Percentiles rank a stretch among this genome's conserved stretches.
Conservation (phyloP, 1,140 invertebrate species). For the Anagrus nilaparvatae region DNA sequence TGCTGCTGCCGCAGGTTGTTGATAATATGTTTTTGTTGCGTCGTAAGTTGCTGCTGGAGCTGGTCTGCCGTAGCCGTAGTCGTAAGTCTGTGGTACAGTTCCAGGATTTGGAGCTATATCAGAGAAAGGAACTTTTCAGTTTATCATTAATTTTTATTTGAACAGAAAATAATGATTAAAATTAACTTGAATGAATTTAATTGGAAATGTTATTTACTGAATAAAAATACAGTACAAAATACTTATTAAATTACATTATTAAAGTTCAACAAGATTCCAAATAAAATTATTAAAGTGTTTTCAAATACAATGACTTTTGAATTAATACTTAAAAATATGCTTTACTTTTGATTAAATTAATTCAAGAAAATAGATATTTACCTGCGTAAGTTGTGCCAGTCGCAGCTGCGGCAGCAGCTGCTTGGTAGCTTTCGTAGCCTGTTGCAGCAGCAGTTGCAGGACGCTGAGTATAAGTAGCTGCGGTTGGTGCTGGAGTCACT, state of each 20-base stretch:
- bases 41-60: conserved; percentile 52
- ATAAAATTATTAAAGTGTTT: too few species aligned
- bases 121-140: conserved; percentile 19
- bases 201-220: too few species aligned
- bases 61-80: conserved; percentile 58
- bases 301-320: too few species aligned
- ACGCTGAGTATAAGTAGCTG: conserved; percentile 67
- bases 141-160: too few species aligned
- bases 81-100: conserved; percentile 52
- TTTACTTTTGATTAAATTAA: too few species aligned
- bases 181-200: too few species aligned
- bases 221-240: too few species aligned
- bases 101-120: conserved; percentile 46
- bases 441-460: conserved; percentile 59
- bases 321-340: too few species aligned
- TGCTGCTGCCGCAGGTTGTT: conserved; percentile 55
- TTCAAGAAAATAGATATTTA: conserved; percentile 19
- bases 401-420: conserved; percentile 49
- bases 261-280: too few species aligned
- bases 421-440: conserved; percentile 67
- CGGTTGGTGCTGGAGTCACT: conserved; percentile 64
- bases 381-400: conserved; percentile 56
- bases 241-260: too few species aligned
- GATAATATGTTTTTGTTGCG: conserved; percentile 55
- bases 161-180: too few species aligned